Evolutionary conservation across 2,888 invertebrate genomes (phyloP).

Genomic region (Trilocha varians): DNA sequence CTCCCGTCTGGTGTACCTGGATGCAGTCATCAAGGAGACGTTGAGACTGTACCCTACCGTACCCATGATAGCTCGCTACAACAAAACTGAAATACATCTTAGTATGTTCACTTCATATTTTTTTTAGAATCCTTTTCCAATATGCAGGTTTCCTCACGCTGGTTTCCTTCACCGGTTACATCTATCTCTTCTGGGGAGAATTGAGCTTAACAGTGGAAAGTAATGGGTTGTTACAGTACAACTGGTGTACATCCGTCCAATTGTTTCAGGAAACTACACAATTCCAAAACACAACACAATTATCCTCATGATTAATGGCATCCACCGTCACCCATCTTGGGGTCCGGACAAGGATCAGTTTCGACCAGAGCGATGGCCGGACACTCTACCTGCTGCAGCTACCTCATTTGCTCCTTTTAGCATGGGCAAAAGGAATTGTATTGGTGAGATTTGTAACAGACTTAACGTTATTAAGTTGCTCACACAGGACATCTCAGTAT

Average conservation of each 20-base stretch:
- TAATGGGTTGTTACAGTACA: no score
- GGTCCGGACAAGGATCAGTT: conserved; percentile 7
- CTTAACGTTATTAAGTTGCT: no score
- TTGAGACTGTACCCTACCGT: conserved; percentile 10
- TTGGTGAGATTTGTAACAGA: conserved; percentile 1
- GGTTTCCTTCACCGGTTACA: no score
- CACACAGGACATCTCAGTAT: no score
- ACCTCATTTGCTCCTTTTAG: conserved; percentile 6
- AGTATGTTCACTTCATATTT: neutral
- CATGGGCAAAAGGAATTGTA: conserved; percentile 5
- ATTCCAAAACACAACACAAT: conserved; percentile 3
- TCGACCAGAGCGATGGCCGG: conserved; percentile 9
- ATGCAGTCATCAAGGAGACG: no score
- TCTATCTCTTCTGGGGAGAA: no score
- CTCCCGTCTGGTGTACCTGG: conserved; percentile 12
- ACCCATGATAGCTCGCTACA: conserved; percentile 2
- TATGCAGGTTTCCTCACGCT: no score
- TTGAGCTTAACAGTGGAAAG: no score
- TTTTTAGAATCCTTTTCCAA: no score
- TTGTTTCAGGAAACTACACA: conserved; percentile 10
- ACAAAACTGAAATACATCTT: neutral
- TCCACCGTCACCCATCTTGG: conserved; percentile 8
- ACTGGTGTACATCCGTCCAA: no score
- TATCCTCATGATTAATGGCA: conserved; percentile 3
- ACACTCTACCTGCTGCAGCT: conserved; percentile 1